Conservation (phyloP, 2,888 invertebrate species). For the Hydroisotoma schaefferi region DNA sequence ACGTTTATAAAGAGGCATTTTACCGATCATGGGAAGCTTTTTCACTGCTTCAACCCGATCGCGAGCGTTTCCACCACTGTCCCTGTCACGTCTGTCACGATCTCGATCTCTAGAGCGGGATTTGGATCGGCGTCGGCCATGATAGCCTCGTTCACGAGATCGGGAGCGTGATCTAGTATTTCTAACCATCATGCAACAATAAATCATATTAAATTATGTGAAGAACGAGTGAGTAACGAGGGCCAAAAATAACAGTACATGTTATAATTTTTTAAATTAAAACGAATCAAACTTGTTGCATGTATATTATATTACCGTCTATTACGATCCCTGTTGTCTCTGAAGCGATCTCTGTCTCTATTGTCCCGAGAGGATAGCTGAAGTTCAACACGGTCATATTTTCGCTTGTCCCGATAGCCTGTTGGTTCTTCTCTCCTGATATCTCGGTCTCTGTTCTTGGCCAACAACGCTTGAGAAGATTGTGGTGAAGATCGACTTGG, state of each 20-base stretch:
- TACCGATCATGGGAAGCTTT: slow-evolving; percentile 47
- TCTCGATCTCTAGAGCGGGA: slow-evolving; percentile 41
- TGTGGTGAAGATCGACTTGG: not conserved
- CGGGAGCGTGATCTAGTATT: slow-evolving; percentile 25
- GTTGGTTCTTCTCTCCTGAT: slow-evolving; percentile 20
- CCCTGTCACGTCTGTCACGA: slow-evolving; percentile 33
- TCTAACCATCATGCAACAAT: not conserved
- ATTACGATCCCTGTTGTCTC: slow-evolving; percentile 13
- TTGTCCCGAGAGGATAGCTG: slow-evolving; percentile 29
- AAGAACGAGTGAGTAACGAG: not conserved
- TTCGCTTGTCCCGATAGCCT: slow-evolving; percentile 11
- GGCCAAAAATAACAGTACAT: no score
- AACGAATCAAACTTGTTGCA: not conserved
- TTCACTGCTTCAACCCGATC: slow-evolving; percentile 32
- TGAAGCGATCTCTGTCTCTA: slow-evolving; percentile 15
- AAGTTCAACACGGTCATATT: slow-evolving; percentile 41
- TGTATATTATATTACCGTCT: slow-evolving; percentile 28
- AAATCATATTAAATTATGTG: not conserved
- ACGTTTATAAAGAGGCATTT: slow-evolving; percentile 48
- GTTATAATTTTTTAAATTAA: not conserved
- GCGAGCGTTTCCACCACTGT: slow-evolving; percentile 18
- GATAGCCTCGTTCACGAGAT: slow-evolving; percentile 31
- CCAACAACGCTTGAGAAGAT: not conserved
- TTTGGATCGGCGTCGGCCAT: slow-evolving; percentile 36
- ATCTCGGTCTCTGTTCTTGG: slow-evolving; percentile 23